Conservation (phyloP, 2,113 vertebrate species). For the Pollachius pollachius region DNA sequence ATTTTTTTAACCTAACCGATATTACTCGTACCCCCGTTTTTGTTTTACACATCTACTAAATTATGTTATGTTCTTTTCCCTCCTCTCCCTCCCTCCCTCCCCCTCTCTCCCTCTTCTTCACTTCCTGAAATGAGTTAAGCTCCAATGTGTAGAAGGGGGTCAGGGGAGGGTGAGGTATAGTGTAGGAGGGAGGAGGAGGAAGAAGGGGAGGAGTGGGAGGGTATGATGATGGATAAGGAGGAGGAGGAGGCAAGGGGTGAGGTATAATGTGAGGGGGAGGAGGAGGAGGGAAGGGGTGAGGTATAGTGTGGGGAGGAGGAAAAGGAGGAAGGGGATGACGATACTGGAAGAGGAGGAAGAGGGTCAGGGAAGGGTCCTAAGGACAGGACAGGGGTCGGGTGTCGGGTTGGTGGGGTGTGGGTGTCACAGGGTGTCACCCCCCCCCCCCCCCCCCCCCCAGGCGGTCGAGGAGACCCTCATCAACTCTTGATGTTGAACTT, state of each 20-base stretch:
- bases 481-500: constrained; percentile 69
- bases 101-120: background rate
- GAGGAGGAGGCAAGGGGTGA: background rate
- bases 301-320: too few relatives aligned
- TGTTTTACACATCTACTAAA: constrained; percentile 27
- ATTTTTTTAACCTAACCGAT: constrained; percentile 30
- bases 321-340: too few relatives aligned
- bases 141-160: too few relatives aligned
- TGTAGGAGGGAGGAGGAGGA: constrained; percentile 5
- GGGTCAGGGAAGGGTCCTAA: too few relatives aligned
- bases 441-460: too few relatives aligned
- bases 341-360: too few relatives aligned
- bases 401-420: too few relatives aligned
- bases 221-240: too few relatives aligned
- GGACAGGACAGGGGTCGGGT: too few relatives aligned
- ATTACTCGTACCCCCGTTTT: constrained; percentile 16
- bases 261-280: background rate
- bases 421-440: too few relatives aligned
- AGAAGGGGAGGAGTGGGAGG: too few relatives aligned
- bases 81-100: too few relatives aligned
- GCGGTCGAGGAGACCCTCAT: constrained; percentile 52
- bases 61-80: constrained; percentile 15
- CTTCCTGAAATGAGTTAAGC: constrained; percentile 17
- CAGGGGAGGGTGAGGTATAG: constrained; percentile 3
- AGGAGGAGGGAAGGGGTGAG: constrained; percentile 7